A percentile compares a stretch with the other conserved stretches of the same genome.
Conservation (phyloP, 2,888 invertebrate genomes). For the Phaonia tiefii region DNA sequence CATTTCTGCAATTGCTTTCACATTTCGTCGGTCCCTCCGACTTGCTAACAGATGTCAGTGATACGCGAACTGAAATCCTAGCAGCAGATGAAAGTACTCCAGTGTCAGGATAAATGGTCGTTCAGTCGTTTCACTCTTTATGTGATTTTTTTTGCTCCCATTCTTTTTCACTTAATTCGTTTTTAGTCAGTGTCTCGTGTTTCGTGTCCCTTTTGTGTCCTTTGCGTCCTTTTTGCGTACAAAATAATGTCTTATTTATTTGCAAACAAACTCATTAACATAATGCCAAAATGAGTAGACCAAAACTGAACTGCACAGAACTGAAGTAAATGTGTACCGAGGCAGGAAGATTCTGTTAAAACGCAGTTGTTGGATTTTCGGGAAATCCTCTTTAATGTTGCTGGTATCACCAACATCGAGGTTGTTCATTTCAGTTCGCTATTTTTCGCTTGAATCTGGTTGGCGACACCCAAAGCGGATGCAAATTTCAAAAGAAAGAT, state of each 20-base stretch:
- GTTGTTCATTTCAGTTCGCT: neutral
- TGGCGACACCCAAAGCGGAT: neutral
- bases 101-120: constrained; percentile 57
- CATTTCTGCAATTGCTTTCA: constrained; percentile 37
- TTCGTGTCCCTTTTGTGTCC: neutral
- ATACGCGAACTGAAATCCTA: constrained; percentile 15
- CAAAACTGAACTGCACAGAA: neutral
- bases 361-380: neutral
- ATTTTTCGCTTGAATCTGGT: neutral
- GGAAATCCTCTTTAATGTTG: constrained; percentile 17
- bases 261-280: constrained; percentile 59
- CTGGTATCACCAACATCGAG: neutral
- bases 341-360: neutral
- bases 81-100: constrained; percentile 39
- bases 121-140: neutral
- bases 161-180: constrained; percentile 15
- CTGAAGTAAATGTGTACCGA: neutral
- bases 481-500: constrained; percentile 31
- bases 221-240: neutral
- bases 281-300: constrained; percentile 51
- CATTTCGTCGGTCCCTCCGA: constrained; percentile 19
- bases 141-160: constrained; percentile 9
- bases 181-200: neutral
- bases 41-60: constrained; percentile 32
- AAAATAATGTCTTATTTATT: constrained; percentile 56